A percentile compares a stretch with the other conserved stretches of the same genome.
Conservation (phyloP, 2,888 invertebrate species). For the Cephus pygmeus region DNA sequence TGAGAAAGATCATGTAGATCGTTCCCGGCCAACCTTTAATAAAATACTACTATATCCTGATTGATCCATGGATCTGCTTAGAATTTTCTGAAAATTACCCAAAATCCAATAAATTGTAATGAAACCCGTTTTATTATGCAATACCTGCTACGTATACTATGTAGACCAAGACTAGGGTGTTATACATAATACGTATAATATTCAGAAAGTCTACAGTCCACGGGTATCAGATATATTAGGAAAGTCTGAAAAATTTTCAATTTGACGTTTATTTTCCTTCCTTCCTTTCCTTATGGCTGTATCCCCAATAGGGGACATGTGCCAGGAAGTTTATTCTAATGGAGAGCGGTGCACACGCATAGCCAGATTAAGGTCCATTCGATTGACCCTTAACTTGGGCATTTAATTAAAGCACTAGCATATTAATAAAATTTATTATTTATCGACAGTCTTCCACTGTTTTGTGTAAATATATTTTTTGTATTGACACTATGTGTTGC, state of each 20-base stretch:
- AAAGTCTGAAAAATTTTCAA: neutral
- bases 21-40: constrained; percentile 18
- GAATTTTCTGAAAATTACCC: neutral
- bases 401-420: too few relatives aligned
- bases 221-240: neutral
- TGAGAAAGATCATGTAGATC: constrained; percentile 21
- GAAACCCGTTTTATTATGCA: neutral
- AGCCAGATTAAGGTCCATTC: too few relatives aligned
- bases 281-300: too few relatives aligned
- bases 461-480: too few relatives aligned
- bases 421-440: too few relatives aligned
- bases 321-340: too few relatives aligned
- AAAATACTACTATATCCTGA: constrained; percentile 11
- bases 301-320: too few relatives aligned
- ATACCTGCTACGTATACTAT: neutral
- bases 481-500: neutral
- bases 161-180: neutral
- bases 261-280: neutral
- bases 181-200: neutral
- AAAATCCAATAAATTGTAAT: neutral
- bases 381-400: too few relatives aligned
- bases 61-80: neutral
- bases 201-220: neutral
- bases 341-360: too few relatives aligned
- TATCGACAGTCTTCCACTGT: too few relatives aligned